Evolutionary conservation across 2,113 vertebrate species (phyloP).

Genomic region (Pollachius pollachius): DNA sequence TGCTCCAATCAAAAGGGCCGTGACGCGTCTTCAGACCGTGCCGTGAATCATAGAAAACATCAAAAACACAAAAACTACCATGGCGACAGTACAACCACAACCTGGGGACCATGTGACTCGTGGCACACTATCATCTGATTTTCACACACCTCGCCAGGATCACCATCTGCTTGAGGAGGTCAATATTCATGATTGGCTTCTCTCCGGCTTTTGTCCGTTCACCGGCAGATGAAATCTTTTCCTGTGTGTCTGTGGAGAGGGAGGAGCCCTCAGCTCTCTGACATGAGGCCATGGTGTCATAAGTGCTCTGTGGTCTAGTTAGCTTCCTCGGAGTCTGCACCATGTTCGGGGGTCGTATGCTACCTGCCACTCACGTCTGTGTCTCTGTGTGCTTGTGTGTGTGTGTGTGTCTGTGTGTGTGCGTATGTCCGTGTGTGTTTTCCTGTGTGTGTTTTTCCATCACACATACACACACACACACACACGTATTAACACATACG

Average conservation of each 20-base stretch:
- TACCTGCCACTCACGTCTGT: neutral
- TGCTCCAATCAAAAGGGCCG: too few relatives aligned
- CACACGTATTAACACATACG: neutral
- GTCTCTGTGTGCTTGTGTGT: neutral
- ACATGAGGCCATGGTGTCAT: constrained; percentile 30
- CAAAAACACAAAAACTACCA: neutral
- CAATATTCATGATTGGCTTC: constrained; percentile 23
- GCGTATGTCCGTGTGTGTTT: too few relatives aligned
- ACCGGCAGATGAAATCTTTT: constrained; percentile 49
- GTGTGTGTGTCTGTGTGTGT: too few relatives aligned
- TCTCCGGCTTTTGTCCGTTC: constrained; percentile 26
- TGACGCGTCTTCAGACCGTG: too few relatives aligned
- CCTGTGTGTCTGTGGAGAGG: constrained; percentile 6
- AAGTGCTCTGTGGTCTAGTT: constrained; percentile 34
- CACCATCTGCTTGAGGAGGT: constrained; percentile 42
- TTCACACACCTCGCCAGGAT: constrained; percentile 33
- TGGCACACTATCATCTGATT: constrained; percentile 25
- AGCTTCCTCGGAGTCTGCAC: constrained; percentile 15
- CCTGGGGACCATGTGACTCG: too few relatives aligned
- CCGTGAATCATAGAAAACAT: neutral
- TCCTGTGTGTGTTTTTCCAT: too few relatives aligned
- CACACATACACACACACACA: neutral
- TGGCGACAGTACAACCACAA: too few relatives aligned
- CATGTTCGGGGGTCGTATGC: constrained; percentile 22
- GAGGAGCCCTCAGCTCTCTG: constrained; percentile 13